Percentiles rank a stretch among this genome's conserved stretches.
These are phyloP conservation scores for Tenthredo scrophulariae DNA, from an alignment of 2,888 invertebrate genomes.

Conservation along the genomic window DNA sequence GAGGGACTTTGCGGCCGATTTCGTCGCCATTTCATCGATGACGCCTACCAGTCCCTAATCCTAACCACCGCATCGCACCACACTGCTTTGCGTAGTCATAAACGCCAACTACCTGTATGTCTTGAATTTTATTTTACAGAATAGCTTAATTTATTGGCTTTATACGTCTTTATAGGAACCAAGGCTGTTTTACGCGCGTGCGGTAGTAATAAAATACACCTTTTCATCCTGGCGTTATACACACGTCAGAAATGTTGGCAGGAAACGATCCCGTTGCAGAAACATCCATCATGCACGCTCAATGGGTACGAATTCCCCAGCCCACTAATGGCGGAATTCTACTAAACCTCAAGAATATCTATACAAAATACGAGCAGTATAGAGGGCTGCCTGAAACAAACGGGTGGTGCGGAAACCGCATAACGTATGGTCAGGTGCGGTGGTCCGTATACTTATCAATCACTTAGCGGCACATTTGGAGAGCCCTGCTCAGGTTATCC, in stretches of 20 bases:
- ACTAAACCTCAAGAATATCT: slow-evolving; percentile 28
- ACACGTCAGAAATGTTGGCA: slow-evolving; percentile 60
- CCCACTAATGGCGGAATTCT: not conserved
- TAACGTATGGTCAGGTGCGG: slow-evolving; percentile 65
- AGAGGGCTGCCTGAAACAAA: slow-evolving; percentile 26
- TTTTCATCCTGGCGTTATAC: not conserved
- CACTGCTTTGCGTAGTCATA: not conserved
- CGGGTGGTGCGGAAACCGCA: slow-evolving; percentile 55
- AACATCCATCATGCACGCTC: slow-evolving; percentile 67
- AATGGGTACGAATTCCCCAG: slow-evolving; percentile 50
- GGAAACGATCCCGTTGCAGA: slow-evolving; percentile 61
- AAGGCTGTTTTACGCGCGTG: not conserved
- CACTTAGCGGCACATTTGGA: slow-evolving; percentile 62
- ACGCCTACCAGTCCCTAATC: not conserved
- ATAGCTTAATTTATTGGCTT: not conserved
- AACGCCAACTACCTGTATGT: slow-evolving; percentile 9
- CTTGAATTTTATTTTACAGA: not conserved
- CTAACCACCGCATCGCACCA: not conserved
- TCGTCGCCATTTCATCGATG: slow-evolving; percentile 52
- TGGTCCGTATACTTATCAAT: slow-evolving; percentile 68
- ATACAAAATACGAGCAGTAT: not conserved
- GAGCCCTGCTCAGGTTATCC: slow-evolving; percentile 12
- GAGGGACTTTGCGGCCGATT: slow-evolving; percentile 50
- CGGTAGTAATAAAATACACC: slow-evolving; percentile 13
- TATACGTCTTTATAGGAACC: not conserved